Base-by-base conservation (phyloP, 30 jellyfish, hydroid and myxozoan genomes). In the Cassiopea andromeda region DNA sequence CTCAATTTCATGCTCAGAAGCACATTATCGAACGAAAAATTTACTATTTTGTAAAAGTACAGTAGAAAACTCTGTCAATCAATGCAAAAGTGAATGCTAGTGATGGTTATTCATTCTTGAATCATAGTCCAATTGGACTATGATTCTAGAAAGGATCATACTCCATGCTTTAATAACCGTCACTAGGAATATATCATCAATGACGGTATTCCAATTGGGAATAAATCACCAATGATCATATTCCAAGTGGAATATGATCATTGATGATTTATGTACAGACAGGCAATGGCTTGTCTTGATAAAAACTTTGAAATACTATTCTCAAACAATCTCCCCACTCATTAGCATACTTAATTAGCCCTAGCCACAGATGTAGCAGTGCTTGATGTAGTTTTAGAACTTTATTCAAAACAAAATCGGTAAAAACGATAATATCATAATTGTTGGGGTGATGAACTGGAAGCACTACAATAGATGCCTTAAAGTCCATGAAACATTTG, bases 21-120 rank as follows among this genome's bases (percentile, higher is more conserved):
- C 17, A 48, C 82, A 60, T n/a, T 73, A 9, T 73, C 19, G 60
- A 8, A 73, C 64, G 27, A 73, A 27, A 73, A 7, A 3, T 15
- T 5, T 73, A 48, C 7, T 4, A 73, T 73, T 73, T 73, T 73
- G 82, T 73, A n/a, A 64, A 73, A 73, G 18, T 12, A 73, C 48
- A 64, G 18, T 12, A 15, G 18, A 73, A 73, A 73, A 73, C 82
- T 9, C 18, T 73, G 14, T 27, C 14, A 48, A 4, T 19, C 14
- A 5, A 6, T 9, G 46, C 2, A 19, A 73, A 73, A 73, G 7
- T 54, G 64, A 27, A 73, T 14, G 27, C 50, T 73, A 73, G 14
- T 14, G 73, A 64, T 27, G 73, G 73, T 5, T 14, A 64, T 13
- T 64, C 43, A 7, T 4, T 5, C 43, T 64, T 14, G 5, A 64